Evolutionary conservation across 2,113 vertebrate species (phyloP).

Genomic region (human (Homo sapiens)): DNA sequence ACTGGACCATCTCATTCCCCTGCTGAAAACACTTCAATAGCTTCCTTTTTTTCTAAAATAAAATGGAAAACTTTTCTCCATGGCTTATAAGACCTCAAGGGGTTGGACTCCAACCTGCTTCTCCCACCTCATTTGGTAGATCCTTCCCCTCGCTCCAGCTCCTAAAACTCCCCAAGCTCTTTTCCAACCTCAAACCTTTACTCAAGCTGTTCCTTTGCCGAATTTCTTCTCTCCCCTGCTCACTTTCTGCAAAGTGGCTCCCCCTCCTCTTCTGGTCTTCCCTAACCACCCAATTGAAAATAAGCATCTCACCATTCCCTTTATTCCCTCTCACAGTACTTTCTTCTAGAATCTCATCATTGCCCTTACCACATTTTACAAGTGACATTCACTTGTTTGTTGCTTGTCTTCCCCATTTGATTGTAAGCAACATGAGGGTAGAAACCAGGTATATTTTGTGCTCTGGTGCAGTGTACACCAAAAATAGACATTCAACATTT

Average conservation of each 20-base stretch:
- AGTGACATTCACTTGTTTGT: not conserved
- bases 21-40: not conserved
- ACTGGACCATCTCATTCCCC: not conserved
- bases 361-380: not conserved
- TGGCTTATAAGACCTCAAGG: not conserved
- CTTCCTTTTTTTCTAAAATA: not conserved
- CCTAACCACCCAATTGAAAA: not conserved
- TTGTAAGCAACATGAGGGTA: not conserved
- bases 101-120: too few relatives aligned
- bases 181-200: not conserved
- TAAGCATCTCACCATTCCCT: fast-evolving
- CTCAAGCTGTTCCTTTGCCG: not conserved
- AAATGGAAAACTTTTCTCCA: not conserved
- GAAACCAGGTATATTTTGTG: not conserved
- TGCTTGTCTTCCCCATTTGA: not conserved
- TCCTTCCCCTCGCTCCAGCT: not conserved
- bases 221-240: not conserved
- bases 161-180: not conserved
- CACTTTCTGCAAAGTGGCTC: not conserved
- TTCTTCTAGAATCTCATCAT: not conserved
- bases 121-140: not conserved
- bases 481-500: not conserved
- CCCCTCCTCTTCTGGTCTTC: not conserved
- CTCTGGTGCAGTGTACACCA: not conserved
- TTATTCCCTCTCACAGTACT: too few relatives aligned